Percentiles rank a stretch among this genome's conserved stretches.
Conservation (phyloP, 92 coral and sea anemone genomes). For the Epizoanthus fatuus region DNA sequence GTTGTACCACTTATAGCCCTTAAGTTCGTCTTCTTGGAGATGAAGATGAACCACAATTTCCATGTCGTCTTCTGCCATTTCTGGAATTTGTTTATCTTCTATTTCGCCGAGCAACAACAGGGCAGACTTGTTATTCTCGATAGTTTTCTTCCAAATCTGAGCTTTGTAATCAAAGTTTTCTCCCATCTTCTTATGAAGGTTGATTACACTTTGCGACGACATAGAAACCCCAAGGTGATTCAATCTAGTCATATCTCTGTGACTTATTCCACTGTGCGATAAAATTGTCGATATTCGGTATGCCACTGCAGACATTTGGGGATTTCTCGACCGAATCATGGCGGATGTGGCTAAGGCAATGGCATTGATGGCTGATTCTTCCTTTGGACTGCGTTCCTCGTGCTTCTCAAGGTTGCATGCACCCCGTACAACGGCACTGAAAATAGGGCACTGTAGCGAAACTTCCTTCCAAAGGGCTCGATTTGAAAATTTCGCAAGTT, state of each 20-base stretch:
- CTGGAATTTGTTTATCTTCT: constrained; percentile 5
- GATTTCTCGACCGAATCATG: not conserved
- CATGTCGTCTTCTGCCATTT: constrained; percentile 20
- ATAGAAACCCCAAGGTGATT: constrained; percentile 52
- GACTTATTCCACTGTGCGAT: constrained; percentile 44
- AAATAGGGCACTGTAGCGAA: constrained; percentile 28
- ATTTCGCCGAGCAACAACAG: constrained; percentile 27
- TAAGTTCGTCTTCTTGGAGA: not conserved
- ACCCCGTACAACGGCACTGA: constrained; percentile 18
- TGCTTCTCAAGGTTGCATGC: constrained; percentile 15
- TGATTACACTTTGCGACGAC: constrained; percentile 30
- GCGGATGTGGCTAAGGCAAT: constrained; percentile 36
- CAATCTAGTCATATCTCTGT: constrained; percentile 22
- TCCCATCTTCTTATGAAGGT: constrained; percentile 31
- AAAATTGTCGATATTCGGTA: constrained; percentile 46
- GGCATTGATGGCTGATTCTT: constrained; percentile 33
- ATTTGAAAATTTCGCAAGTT: constrained; percentile 33
- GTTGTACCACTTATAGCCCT: constrained; percentile 9
- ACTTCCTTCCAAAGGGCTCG: constrained; percentile 38
- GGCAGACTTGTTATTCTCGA: constrained; percentile 43
- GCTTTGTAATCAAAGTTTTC: constrained; percentile 32
- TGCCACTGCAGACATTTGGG: constrained; percentile 30
- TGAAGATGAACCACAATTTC: not conserved
- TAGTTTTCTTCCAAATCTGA: constrained; percentile 33
- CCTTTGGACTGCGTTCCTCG: not conserved